Evolutionary conservation across 2,888 invertebrate species (phyloP).

Genomic region (Clepsis dumicolana): DNA sequence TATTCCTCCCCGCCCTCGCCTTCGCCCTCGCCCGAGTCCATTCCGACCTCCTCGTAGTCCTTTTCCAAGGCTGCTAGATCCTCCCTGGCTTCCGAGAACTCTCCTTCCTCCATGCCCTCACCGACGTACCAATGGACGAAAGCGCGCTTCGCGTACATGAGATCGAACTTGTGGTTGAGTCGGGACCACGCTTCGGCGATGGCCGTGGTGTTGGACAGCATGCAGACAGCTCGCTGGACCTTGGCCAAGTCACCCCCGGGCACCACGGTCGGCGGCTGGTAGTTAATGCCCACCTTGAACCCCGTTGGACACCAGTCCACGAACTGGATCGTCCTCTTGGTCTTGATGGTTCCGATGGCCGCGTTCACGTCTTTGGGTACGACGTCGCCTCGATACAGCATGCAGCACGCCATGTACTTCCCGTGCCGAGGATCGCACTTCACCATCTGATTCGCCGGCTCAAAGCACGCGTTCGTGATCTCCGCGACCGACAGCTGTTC

Average conservation of each 20-base stretch:
- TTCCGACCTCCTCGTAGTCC: slow-evolving; percentile 95
- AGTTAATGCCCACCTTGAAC: slow-evolving; percentile 94
- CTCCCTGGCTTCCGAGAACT: slow-evolving; percentile 92
- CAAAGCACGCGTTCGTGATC: slow-evolving; percentile 98
- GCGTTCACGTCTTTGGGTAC: slow-evolving; percentile 98
- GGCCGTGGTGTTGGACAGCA: slow-evolving; percentile 98
- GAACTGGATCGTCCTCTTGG: slow-evolving; percentile 96
- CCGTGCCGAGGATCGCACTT: slow-evolving; percentile 96
- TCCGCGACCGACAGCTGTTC: slow-evolving; percentile 96
- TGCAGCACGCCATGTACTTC: slow-evolving; percentile 98
- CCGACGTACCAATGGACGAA: slow-evolving; percentile 98
- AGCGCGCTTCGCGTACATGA: slow-evolving; percentile 98
- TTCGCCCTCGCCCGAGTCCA: slow-evolving; percentile 93
- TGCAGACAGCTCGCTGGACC: slow-evolving; percentile 97
- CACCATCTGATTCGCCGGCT: slow-evolving; percentile 98
- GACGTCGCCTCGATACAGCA: slow-evolving; percentile 97
- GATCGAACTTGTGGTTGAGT: slow-evolving; percentile 97
- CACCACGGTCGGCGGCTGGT: slow-evolving; percentile 94
- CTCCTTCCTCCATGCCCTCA: slow-evolving; percentile 94
- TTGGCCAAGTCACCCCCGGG: slow-evolving; percentile 97
- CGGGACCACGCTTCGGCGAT: slow-evolving; percentile 99
- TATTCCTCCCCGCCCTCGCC: slow-evolving; percentile 93
- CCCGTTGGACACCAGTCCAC: slow-evolving; percentile 96
- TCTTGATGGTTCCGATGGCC: slow-evolving; percentile 97
- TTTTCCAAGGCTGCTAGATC: slow-evolving; percentile 90